Conservation (phyloP, 2,888 invertebrate genomes). For the Belgica antarctica region DNA sequence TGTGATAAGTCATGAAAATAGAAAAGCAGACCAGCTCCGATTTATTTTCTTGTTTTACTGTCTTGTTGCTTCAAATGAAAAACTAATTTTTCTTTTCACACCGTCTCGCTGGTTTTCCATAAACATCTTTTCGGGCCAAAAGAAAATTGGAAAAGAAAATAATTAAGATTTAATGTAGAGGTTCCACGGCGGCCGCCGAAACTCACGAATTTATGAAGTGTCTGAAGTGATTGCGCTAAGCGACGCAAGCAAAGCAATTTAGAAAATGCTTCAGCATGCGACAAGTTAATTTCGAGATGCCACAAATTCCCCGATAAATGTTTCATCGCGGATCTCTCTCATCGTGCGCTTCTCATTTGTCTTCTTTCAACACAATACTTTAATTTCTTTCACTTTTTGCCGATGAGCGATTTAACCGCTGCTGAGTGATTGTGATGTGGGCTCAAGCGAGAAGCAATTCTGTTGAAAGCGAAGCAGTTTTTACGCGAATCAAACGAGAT, state of each 20-base stretch:
- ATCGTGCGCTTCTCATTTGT: neutral
- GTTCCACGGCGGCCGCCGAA: neutral
- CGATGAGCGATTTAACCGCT: conserved; percentile 25
- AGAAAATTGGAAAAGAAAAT: conserved; percentile 12
- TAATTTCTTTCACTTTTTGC: neutral
- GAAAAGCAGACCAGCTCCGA: neutral
- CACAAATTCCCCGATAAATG: conserved; percentile 37
- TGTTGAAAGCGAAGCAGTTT: neutral
- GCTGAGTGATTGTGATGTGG: conserved; percentile 8
- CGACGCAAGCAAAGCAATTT: conserved; percentile 12
- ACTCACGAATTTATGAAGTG: conserved; percentile 36
- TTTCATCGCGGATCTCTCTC: conserved; percentile 6
- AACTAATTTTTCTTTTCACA: neutral
- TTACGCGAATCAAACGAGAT: neutral
- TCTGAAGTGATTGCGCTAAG: conserved; percentile 14
- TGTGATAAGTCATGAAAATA: neutral
- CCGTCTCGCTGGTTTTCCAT: neutral
- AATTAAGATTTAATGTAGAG: conserved; percentile 38
- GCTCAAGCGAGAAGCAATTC: neutral
- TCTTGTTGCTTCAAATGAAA: neutral
- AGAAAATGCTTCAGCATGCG: neutral
- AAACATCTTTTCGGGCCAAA: neutral
- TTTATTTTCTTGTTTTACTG: conserved; percentile 15
- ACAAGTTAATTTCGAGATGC: conserved; percentile 43
- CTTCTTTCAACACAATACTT: neutral